Percentiles rank a stretch among this genome's conserved stretches.
Conservation (phyloP, 2,797 vertebrate genomes). For the Thunnus albacares region DNA sequence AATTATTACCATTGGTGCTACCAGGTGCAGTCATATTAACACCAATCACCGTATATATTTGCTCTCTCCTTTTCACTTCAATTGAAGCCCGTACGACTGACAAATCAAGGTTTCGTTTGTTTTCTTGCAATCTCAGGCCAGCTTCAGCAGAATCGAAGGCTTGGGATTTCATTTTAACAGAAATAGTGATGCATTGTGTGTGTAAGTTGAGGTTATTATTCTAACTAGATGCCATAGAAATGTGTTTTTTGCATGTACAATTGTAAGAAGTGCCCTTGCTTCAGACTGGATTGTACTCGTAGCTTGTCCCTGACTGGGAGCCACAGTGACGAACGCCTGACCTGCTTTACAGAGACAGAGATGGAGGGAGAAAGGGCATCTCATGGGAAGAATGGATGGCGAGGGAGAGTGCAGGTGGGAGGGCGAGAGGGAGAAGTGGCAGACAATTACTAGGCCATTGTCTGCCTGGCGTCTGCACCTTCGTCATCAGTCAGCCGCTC, state of each 20-base stretch:
- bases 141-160: no score
- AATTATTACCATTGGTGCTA: no score
- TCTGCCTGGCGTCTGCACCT: conserved; percentile 82
- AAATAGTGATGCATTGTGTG: no score
- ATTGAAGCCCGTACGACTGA: no score
- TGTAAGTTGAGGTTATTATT: no score
- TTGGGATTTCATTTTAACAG: no score
- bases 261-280: neutral
- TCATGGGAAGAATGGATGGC: conserved; percentile 32
- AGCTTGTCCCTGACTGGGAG: neutral
- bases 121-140: no score
- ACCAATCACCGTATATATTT: no score
- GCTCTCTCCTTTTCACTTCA: no score
- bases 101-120: no score
- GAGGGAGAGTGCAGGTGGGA: conserved; percentile 45
- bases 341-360: conserved; percentile 65
- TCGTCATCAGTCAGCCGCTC: conserved; percentile 73
- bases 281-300: conserved; percentile 18
- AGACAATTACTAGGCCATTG: conserved; percentile 85
- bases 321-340: conserved; percentile 52
- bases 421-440: conserved; percentile 52
- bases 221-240: no score
- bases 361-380: conserved; percentile 27
- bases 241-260: neutral
- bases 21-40: no score